These are phyloP conservation scores for Avahi laniger DNA, from an alignment of 2,797 vertebrate genomes.

Conservation along the genomic window DNA sequence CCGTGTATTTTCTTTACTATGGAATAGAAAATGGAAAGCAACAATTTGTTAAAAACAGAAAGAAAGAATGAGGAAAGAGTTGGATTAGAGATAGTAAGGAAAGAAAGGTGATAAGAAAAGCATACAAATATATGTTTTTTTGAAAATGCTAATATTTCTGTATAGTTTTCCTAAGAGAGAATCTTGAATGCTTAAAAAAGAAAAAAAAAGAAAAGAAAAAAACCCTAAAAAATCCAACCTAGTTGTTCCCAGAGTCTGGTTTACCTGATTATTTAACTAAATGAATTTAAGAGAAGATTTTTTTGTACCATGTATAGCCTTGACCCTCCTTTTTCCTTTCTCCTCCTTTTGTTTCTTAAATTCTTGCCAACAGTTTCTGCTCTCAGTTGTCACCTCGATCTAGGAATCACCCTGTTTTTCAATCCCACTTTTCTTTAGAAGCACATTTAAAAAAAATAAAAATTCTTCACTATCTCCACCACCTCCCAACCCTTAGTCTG, in stretches of 20 bases:
- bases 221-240: not conserved
- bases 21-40: not conserved
- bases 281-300: not conserved
- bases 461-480: not conserved
- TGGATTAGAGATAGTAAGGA: not conserved
- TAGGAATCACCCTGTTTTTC: not conserved
- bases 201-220: not conserved
- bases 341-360: not conserved
- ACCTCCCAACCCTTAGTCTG: not conserved
- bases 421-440: not conserved
- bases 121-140: not conserved
- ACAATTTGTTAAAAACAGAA: not conserved
- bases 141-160: not conserved
- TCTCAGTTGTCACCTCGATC: not conserved
- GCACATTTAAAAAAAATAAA: not conserved
- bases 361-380: not conserved
- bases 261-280: not conserved
- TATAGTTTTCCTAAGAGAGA: not conserved
- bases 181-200: not conserved
- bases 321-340: not conserved
- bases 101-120: not conserved
- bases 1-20: not conserved
- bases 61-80: not conserved
- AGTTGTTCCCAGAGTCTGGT: not conserved
- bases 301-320: not conserved